phyloP scores from a whole-genome alignment of 92 coral and sea anemone species.

The Parazoanthus atlanticus region DNA sequence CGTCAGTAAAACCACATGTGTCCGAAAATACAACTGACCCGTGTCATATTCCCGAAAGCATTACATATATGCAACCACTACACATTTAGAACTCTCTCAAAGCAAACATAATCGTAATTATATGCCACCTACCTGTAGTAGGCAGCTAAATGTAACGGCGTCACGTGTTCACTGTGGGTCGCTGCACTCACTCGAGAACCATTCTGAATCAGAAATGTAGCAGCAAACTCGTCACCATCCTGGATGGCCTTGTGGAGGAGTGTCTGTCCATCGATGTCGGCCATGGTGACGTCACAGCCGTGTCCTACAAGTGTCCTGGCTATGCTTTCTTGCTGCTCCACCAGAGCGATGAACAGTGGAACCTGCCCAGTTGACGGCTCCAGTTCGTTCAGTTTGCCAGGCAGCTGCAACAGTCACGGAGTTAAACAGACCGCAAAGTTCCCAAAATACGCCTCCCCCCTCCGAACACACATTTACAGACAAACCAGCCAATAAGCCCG shows the following conservation, averaged over 20 bases:
- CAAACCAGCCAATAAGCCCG: background rate
- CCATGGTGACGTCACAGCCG: constrained; percentile 92
- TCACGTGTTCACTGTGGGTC: constrained; percentile 78
- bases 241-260: constrained; percentile 85
- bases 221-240: constrained; percentile 93
- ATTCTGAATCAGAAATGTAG: constrained; percentile 86
- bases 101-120: background rate
- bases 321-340: constrained; percentile 91
- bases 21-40: too few species aligned
- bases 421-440: too few species aligned
- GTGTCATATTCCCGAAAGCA: background rate
- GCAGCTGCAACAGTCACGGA: constrained; percentile 66
- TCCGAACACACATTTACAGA: background rate
- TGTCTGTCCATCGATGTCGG: constrained; percentile 79
- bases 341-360: constrained; percentile 86
- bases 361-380: constrained; percentile 93
- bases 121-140: constrained; percentile 72
- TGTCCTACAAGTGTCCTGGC: constrained; percentile 87
- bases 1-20: too few species aligned
- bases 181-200: constrained; percentile 89
- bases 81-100: background rate
- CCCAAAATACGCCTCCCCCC: background rate
- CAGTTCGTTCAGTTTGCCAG: constrained; percentile 87
- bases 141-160: constrained; percentile 91
- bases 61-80: background rate